Evolutionary conservation across 2,888 invertebrate species (phyloP), one percentile per base, ranked within the genome.

Genomic region (Conus canariensis): DNA sequence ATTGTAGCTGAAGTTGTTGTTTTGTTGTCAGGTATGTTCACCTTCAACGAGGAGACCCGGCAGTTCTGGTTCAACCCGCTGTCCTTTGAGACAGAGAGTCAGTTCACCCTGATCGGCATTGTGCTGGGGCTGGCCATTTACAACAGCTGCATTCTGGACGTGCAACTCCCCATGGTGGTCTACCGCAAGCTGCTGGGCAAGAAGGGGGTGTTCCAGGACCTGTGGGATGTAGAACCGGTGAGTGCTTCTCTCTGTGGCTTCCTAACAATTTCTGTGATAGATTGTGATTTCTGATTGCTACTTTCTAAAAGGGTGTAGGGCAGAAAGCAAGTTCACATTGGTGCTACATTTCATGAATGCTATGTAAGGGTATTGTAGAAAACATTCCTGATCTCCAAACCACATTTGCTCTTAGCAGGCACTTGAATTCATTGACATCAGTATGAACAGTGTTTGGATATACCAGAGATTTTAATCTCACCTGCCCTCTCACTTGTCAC

Each of bases 141-240:
- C 96, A 99, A 99, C 96, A 99, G 98, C 96, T 98, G 99, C 64
- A 99, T 99, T 93, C 97, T 99, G 93, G 98, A 99, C 93, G 98
- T 99, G 90, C 98, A 98, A 96, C 99, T 99, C 96, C 99, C 99
- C 1, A 98, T 98, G 98, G 99, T 99, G 16, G 98, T 99, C 90
- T 99, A 99, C 96, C 97, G 98, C 92, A 99, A 99, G 95, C 97
- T 99, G 6, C 97, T 99, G 97, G 99, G 99, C 56, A 98, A 98
- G 96, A 97, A 97, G 94, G 99, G 99, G 5, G 98, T 98, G 0
- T 99, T 98, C 94, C 98, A 98, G 92, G 99, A 99, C 96, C 97
- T 99, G 70, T 97, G 97, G 87, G 98, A 98, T 95, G 98, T 98
- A 97, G 98, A 98, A 97, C 98, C 98, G 70, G 98, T 98, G 96